A percentile compares a stretch with the other conserved stretches of the same genome.
phyloP scores from a whole-genome alignment of 1,140 invertebrate genomes.

The Caenorhabditis elegans region DNA sequence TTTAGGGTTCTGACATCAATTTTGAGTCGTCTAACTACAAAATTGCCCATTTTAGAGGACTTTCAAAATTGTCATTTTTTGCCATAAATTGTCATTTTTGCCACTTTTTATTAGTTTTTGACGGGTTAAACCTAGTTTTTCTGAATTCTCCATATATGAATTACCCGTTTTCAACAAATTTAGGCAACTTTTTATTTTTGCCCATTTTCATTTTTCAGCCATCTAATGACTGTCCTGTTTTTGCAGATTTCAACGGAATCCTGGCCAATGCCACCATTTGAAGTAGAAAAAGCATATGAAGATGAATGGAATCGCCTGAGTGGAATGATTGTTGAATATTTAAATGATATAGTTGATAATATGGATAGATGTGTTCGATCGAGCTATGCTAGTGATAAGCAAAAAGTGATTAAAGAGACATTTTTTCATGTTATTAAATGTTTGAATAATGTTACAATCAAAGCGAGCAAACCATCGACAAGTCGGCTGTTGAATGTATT shows the following conservation, averaged over 20 bases:
- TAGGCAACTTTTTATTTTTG: too few species aligned
- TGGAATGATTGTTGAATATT: neutral
- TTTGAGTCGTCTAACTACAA: too few species aligned
- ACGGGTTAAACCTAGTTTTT: too few species aligned
- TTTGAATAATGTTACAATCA: neutral
- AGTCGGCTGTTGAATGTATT: neutral
- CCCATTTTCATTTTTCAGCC: neutral
- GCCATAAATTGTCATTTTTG: too few species aligned
- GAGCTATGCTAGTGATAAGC: neutral
- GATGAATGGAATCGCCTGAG: neutral
- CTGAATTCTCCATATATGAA: too few species aligned
- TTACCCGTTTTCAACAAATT: too few species aligned
- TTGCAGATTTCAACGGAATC: neutral
- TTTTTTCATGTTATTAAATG: neutral
- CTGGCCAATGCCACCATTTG: neutral
- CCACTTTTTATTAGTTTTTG: too few species aligned
- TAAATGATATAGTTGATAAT: neutral
- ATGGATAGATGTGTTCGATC: neutral
- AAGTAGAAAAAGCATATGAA: neutral
- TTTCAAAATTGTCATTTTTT: too few species aligned
- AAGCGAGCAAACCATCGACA: neutral
- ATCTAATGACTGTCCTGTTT: neutral
- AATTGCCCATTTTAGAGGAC: too few species aligned
- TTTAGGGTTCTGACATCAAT: too few species aligned
- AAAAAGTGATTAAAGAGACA: neutral